phyloP scores from a whole-genome alignment of 2,888 invertebrate genomes.

The Dynastes maya region DNA sequence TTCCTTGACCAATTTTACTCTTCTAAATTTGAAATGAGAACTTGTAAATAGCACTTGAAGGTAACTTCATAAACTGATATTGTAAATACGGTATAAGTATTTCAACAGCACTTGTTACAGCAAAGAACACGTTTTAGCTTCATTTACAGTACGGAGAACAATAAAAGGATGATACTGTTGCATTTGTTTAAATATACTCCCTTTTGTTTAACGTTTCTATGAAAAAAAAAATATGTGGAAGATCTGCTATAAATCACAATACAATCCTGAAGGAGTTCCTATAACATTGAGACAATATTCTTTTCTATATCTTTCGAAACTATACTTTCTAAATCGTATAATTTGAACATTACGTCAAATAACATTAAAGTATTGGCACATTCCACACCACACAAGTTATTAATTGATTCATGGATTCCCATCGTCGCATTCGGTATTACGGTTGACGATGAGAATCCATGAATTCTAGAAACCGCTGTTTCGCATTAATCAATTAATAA shows the following conservation, averaged over 20 bases:
- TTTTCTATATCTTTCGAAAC: neutral
- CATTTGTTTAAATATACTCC: constrained; percentile 22
- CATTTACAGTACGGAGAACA: constrained; percentile 19
- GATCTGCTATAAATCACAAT: neutral
- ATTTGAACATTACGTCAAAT: no score
- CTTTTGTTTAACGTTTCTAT: neutral
- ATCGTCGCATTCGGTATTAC: no score
- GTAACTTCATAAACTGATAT: neutral
- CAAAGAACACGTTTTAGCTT: constrained; percentile 27
- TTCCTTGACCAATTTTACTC: constrained; percentile 20
- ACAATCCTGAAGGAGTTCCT: constrained; percentile 23
- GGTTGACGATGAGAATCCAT: no score
- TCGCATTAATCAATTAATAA: no score
- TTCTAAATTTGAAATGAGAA: constrained; percentile 7
- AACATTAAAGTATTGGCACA: no score
- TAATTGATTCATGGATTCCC: no score
- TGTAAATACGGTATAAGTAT: constrained; percentile 22
- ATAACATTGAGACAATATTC: constrained; percentile 24
- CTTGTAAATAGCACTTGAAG: constrained; percentile 12
- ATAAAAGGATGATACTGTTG: constrained; percentile 22
- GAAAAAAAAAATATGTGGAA: neutral
- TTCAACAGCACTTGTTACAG: constrained; percentile 33
- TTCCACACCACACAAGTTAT: no score
- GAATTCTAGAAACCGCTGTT: no score
- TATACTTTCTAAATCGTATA: neutral